Percentiles rank a stretch among this genome's conserved stretches.
Conservation (phyloP, 2,888 invertebrate genomes). For the Spisula solida region DNA sequence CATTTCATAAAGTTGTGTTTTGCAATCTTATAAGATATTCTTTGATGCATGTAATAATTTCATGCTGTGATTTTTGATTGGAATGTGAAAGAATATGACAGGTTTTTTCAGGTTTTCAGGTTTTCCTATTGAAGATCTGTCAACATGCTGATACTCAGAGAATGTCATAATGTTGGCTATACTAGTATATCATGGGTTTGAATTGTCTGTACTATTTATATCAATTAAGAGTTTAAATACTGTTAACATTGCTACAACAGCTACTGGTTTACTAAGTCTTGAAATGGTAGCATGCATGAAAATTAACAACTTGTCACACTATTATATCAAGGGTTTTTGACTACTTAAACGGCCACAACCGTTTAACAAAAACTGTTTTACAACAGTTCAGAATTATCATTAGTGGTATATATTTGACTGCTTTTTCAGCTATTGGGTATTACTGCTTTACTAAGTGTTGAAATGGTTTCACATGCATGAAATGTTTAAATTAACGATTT, state of each 20-base stretch:
- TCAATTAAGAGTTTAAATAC: no score
- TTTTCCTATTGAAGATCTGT: not conserved
- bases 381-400: not conserved
- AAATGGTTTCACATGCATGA: no score
- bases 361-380: not conserved
- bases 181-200: not conserved
- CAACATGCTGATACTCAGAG: not conserved
- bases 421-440: not conserved
- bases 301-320: no score
- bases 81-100: not conserved
- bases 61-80: not conserved
- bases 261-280: no score
- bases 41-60: not conserved
- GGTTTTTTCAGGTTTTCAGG: no score
- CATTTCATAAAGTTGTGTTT: not conserved
- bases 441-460: no score
- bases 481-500: no score
- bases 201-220: no score
- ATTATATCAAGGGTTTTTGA: not conserved
- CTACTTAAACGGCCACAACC: not conserved
- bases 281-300: no score
- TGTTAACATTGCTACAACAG: no score
- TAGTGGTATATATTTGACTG: not conserved
- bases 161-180: not conserved
- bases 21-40: not conserved